These are phyloP conservation scores for Prunella strophiata DNA, from an alignment of 2,797 vertebrate species.

Conservation along the genomic window DNA sequence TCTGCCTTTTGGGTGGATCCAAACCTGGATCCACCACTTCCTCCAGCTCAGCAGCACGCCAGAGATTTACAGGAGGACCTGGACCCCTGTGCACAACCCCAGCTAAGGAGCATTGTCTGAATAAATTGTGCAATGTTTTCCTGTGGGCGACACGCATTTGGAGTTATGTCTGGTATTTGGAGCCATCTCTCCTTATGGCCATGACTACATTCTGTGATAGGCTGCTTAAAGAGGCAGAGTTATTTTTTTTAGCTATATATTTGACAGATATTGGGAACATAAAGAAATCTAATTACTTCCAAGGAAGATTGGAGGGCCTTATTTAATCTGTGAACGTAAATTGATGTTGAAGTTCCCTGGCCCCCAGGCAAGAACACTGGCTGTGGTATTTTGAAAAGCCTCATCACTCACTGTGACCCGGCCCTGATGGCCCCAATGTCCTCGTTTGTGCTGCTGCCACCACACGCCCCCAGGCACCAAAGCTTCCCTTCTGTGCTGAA, in stretches of 20 bases:
- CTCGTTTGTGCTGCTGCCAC: not conserved
- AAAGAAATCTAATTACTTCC: conserved; percentile 22
- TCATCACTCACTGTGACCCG: not conserved
- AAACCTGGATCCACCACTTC: not conserved
- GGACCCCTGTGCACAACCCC: not conserved
- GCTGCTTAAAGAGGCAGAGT: not conserved
- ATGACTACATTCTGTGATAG: not conserved
- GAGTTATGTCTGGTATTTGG: not conserved
- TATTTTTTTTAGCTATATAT: not conserved
- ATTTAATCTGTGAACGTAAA: not conserved
- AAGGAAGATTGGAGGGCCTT: not conserved
- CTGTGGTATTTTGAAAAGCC: not conserved
- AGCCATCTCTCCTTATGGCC: not conserved
- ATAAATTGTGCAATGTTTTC: not conserved
- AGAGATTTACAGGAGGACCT: fast-evolving
- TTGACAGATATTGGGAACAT: not conserved
- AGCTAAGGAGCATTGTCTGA: not conserved
- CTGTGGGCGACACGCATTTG: fast-evolving
- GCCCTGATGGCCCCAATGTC: not conserved
- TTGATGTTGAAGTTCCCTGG: not conserved
- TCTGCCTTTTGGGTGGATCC: not conserved
- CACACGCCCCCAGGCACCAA: not conserved
- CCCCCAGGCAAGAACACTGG: not conserved
- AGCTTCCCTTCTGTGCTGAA: not conserved
- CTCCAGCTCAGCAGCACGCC: not conserved